phyloP scores from a whole-genome alignment of 1,140 invertebrate genomes.

The Aphis gossypii region DNA sequence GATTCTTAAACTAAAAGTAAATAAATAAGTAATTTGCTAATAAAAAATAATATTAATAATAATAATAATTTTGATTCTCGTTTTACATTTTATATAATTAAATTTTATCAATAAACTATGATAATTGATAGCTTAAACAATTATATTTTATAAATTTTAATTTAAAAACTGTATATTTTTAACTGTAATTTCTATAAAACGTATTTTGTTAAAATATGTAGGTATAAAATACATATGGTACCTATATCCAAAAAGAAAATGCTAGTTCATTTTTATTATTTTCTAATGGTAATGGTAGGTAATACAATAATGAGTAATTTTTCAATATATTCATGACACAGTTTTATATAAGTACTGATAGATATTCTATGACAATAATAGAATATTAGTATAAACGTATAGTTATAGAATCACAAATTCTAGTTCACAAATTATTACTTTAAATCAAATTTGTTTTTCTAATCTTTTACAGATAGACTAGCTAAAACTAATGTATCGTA shows the following conservation, averaged over 20 bases:
- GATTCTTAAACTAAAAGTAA: not conserved
- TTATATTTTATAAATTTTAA: not conserved
- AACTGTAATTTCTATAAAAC: not conserved
- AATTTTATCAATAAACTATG: not conserved
- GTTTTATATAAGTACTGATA: not conserved
- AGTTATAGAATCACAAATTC: not conserved
- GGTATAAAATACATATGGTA: not conserved
- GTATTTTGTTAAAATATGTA: not conserved
- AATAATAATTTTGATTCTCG: not conserved
- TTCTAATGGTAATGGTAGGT: not conserved
- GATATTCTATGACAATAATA: not conserved
- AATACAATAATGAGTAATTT: not conserved
- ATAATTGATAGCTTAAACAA: not conserved
- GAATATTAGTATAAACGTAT: no score
- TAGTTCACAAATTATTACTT: not conserved
- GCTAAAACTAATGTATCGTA: not conserved
- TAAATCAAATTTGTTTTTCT: not conserved
- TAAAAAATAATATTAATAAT: not conserved
- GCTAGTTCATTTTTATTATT: conserved; percentile 9
- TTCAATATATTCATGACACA: not conserved
- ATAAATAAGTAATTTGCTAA: no score
- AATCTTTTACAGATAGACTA: not conserved
- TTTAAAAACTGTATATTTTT: not conserved
- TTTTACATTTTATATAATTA: not conserved
- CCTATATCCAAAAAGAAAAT: not conserved